phyloP scores from a whole-genome alignment of 2,113 vertebrate genomes.

The Vimba vimba region DNA sequence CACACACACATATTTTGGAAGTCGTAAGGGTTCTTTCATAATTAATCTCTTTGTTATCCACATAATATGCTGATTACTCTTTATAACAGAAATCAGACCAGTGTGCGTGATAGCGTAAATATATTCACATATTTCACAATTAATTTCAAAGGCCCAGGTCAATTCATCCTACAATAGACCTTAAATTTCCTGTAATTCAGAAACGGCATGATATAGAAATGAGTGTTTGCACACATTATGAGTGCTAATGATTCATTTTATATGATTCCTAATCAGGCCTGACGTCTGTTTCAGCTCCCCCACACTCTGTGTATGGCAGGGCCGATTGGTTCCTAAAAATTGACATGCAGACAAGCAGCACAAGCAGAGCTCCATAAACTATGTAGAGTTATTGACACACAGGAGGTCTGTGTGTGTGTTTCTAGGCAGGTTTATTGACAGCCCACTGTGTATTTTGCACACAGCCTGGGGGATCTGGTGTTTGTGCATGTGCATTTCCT shows the following conservation, averaged over 20 bases:
- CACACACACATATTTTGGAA: not conserved
- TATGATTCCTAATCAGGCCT: conserved; percentile 13
- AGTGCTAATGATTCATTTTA: not conserved
- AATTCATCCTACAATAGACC: not conserved
- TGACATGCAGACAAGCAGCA: conserved; percentile 16
- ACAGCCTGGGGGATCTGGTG: conserved; percentile 4
- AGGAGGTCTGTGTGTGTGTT: conserved; percentile 35
- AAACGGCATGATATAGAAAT: not conserved
- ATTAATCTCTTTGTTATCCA: conserved; percentile 22
- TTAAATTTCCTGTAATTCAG: not conserved
- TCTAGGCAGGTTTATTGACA: conserved; percentile 42
- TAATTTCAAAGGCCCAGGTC: not conserved
- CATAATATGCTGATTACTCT: not conserved
- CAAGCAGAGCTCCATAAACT: conserved; percentile 30
- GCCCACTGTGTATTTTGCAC: conserved; percentile 27
- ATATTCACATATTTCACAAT: not conserved
- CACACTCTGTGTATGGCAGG: not conserved
- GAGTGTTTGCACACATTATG: not conserved
- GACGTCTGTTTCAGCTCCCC: not conserved
- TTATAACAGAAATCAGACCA: not conserved
- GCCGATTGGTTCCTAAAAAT: not conserved
- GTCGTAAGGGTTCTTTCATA: not conserved
- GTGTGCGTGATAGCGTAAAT: conserved; percentile 5
- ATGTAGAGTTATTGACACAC: conserved; percentile 40
- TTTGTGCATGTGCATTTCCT: not conserved